These are phyloP conservation scores for Glandiceps talaboti DNA, from an alignment of 53 echinoderm and acorn worm species.

Conservation along the genomic window DNA sequence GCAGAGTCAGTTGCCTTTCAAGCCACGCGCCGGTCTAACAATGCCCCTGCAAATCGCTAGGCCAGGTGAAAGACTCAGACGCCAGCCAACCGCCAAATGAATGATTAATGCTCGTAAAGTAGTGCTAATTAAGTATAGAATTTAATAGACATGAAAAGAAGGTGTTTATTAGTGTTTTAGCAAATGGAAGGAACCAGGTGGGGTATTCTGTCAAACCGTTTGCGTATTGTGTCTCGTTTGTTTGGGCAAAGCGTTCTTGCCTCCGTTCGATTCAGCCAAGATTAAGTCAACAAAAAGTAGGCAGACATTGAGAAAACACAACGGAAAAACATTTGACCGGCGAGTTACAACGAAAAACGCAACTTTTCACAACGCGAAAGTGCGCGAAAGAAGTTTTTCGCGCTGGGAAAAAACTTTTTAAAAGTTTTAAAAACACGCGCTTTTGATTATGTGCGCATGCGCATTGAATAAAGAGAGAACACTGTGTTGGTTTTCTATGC, in stretches of 20 bases:
- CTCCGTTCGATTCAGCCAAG: not conserved
- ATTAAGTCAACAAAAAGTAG: not conserved
- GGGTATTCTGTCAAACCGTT: conserved; percentile 13
- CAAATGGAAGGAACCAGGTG: conserved; percentile 23
- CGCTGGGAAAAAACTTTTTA: not conserved
- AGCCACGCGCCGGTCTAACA: conserved; percentile 55
- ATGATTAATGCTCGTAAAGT: conserved; percentile 85
- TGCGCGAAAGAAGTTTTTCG: not conserved
- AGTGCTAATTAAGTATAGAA: conserved; percentile 80
- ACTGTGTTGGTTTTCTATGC: not conserved
- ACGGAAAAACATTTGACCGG: not conserved
- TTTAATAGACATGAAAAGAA: conserved; percentile 61
- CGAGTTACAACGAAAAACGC: not conserved
- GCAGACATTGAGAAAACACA: not conserved
- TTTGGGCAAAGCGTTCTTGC: not conserved
- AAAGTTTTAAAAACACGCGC: not conserved
- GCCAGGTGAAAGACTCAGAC: conserved; percentile 52
- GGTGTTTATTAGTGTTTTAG: conserved; percentile 53
- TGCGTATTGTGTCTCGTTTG: not conserved
- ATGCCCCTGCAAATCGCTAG: conserved; percentile 45
- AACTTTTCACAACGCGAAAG: not conserved
- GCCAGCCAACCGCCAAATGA: conserved; percentile 24
- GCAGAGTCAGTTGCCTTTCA: conserved; percentile 3
- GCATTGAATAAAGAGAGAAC: not conserved
- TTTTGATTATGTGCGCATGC: not conserved